These are phyloP conservation scores for Ophion slaviceki DNA, from an alignment of 2,888 invertebrate species.

Conservation along the genomic window DNA sequence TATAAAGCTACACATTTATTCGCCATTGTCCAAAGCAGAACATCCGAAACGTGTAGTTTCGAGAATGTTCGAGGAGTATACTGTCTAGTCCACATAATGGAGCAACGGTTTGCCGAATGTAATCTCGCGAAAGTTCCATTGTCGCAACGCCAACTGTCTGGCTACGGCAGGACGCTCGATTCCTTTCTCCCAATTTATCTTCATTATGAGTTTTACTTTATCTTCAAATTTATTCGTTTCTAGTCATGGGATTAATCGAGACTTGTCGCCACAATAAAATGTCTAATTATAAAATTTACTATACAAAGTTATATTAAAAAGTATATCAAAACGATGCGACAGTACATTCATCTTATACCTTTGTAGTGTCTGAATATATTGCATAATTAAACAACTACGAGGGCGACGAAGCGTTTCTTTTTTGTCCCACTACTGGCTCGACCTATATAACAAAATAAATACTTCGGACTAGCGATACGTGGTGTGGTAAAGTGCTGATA, in stretches of 20 bases:
- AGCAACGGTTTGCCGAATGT: constrained; percentile 36
- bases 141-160: background rate
- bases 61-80: constrained; percentile 34
- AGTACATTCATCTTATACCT: constrained; percentile 63
- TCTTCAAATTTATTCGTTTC: constrained; percentile 58
- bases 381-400: constrained; percentile 54
- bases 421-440: constrained; percentile 32
- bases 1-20: no score
- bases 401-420: constrained; percentile 35
- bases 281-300: constrained; percentile 69
- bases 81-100: constrained; percentile 4
- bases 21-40: no score
- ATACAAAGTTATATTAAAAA: constrained; percentile 72
- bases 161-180: background rate
- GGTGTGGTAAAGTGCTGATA: constrained; percentile 52
- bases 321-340: constrained; percentile 70
- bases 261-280: constrained; percentile 60
- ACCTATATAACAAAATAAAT: constrained; percentile 64
- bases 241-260: constrained; percentile 51
- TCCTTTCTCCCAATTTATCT: background rate
- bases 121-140: background rate
- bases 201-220: constrained; percentile 47
- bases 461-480: constrained; percentile 63
- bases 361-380: constrained; percentile 48
- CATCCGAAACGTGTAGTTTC: constrained; percentile 26